These are phyloP conservation scores for Taeniopygia guttata DNA, from an alignment of 2,797 vertebrate species.

Conservation along the genomic window DNA sequence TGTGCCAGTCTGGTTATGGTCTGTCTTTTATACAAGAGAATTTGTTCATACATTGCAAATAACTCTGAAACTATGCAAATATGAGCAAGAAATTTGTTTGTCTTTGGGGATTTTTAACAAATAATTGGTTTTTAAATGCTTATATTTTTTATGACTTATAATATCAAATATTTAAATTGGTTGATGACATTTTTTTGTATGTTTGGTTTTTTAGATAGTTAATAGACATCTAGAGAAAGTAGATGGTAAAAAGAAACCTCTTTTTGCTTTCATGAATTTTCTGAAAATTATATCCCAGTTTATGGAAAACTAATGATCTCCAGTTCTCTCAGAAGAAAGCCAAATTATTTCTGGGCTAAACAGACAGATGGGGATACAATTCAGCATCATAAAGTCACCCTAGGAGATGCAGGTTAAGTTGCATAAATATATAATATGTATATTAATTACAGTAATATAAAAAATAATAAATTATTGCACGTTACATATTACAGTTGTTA, in stretches of 20 bases:
- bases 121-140: not conserved
- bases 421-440: not conserved
- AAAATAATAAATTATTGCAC: not conserved
- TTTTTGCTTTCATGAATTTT: not conserved
- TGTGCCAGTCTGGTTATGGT: not conserved
- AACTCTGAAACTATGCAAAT: not conserved
- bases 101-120: not conserved
- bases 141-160: not conserved
- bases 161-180: not conserved
- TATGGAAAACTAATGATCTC: not conserved
- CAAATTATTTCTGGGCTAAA: not conserved
- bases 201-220: not conserved
- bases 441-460: not conserved
- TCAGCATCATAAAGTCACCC: not conserved
- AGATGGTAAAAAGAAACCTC: not conserved
- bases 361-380: not conserved
- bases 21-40: not conserved
- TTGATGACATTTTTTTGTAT: not conserved
- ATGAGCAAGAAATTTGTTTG: not conserved
- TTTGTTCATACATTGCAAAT: not conserved
- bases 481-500: not conserved
- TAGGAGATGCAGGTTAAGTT: not conserved
- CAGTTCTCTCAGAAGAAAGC: not conserved
- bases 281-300: not conserved
- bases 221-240: not conserved